Percentiles rank a stretch among this genome's conserved stretches.
These are phyloP conservation scores for Siniperca knerii DNA, from an alignment of 2,113 vertebrate species.

Conservation along the genomic window DNA sequence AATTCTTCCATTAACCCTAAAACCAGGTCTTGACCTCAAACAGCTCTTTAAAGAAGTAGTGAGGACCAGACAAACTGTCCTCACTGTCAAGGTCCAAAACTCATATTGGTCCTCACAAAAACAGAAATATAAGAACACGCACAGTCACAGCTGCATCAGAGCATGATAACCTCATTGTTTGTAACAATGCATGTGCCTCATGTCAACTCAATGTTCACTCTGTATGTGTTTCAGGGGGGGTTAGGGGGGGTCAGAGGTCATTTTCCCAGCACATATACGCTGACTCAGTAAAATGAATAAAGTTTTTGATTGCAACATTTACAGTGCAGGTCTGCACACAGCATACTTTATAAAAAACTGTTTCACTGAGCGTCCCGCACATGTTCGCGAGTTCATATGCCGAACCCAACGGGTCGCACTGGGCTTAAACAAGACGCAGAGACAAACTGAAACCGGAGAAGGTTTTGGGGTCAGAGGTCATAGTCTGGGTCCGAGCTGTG, in stretches of 20 bases:
- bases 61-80: not conserved
- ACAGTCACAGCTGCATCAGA: conserved; percentile 15
- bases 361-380: not conserved
- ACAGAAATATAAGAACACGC: not conserved
- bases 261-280: not conserved
- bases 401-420: not conserved
- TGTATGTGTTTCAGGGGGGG: conserved; percentile 1
- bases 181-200: conserved; percentile 38
- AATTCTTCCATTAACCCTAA: no score
- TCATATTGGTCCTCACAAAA: no score
- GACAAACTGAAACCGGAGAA: no score
- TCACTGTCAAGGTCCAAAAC: not conserved
- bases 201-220: conserved; percentile 23
- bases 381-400: not conserved
- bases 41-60: no score
- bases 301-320: not conserved
- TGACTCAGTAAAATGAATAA: not conserved
- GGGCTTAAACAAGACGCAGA: no score
- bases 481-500: not conserved
- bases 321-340: not conserved
- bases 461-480: not conserved
- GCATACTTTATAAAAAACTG: no score
- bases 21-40: no score
- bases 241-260: conserved; percentile 17
- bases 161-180: conserved; percentile 6